Evolutionary conservation across 2,888 invertebrate species (phyloP), one percentile per base, ranked within the genome.

Genomic region (Sisyra nigra): DNA sequence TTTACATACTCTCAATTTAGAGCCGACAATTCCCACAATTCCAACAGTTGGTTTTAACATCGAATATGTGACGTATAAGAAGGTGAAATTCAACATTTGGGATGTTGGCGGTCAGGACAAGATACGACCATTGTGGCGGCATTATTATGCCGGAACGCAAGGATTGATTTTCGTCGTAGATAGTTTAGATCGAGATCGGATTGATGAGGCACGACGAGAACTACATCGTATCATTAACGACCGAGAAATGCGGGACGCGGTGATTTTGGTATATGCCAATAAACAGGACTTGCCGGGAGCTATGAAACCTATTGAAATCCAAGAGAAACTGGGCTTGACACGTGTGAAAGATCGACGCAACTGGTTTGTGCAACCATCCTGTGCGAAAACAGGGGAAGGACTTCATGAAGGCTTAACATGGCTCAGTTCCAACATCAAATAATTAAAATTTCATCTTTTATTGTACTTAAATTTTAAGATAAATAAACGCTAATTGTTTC

Each of bases 231-330:
- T 98, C 97, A 71, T 98, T 66, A 92, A 92, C 54, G 97, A 98
- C 74, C 97, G 98, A 65, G 97, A 98, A 69, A 77, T 98, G 54
- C 81, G 97, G 69, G 97, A 98, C 80, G 97, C 97, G 52, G 96
- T 96, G 55, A 79, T 98, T 59, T 75, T 98, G 61, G 94, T 98
- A 67, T 98, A 97, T 69, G 97, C 97, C 63, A 98, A 98, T 78
- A 98, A 98, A 82, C 96, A 97, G 89, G 98, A 98, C 78, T 76
- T 98, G 74, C 97, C 97, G 59, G 97, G 98, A 69, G 97, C 97
- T 56, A 98, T 98, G 97, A 96, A 94, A 67, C 96, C 97, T 52
- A 96, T 97, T 49, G 98, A 98, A 74, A 93, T 98, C 56, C 98
- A 97, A 57, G 97, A 98, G 71, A 98, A 97, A 76, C 75, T 98